Conservation (phyloP, 2,797 vertebrate genomes). For the Microcaecilia unicolor region DNA sequence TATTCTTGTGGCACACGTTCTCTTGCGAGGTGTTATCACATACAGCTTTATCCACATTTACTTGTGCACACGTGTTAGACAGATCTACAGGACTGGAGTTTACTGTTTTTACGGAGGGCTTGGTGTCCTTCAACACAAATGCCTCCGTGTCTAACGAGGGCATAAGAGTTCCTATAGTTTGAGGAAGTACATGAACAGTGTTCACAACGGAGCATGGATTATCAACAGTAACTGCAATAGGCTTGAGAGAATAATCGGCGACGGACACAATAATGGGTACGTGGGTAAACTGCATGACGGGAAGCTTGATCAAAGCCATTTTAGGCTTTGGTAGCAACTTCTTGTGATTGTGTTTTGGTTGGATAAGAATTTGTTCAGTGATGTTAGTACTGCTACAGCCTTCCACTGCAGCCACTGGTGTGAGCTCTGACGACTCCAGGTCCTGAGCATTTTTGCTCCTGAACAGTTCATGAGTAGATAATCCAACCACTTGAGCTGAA, state of each 20-base stretch:
- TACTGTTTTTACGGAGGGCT: conserved; percentile 52
- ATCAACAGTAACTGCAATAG: conserved; percentile 78
- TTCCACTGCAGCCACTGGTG: conserved; percentile 45
- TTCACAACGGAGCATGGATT: conserved; percentile 67
- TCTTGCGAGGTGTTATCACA: conserved; percentile 30
- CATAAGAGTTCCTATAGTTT: conserved; percentile 65
- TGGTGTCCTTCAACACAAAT: conserved; percentile 59
- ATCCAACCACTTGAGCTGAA: conserved; percentile 45
- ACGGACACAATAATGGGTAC: conserved; percentile 81
- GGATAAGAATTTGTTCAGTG: conserved; percentile 38
- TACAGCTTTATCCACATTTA: conserved; percentile 53
- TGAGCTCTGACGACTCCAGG: conserved; percentile 54
- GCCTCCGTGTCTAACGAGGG: conserved; percentile 69
- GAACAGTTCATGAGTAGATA: conserved; percentile 27
- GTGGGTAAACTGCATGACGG: conserved; percentile 86
- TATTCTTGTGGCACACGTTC: conserved; percentile 45
- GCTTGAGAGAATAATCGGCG: conserved; percentile 67
- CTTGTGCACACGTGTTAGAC: conserved; percentile 77
- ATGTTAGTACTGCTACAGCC: conserved; percentile 41
- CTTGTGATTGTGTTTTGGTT: conserved; percentile 69
- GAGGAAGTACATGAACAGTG: conserved; percentile 75
- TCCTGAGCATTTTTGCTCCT: conserved; percentile 33
- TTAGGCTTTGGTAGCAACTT: conserved; percentile 89
- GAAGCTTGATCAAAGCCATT: conserved; percentile 81
- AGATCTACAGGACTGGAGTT: conserved; percentile 41